phyloP scores from a whole-genome alignment of 1,140 invertebrate genomes.

The Ceratosolen solmsi region DNA sequence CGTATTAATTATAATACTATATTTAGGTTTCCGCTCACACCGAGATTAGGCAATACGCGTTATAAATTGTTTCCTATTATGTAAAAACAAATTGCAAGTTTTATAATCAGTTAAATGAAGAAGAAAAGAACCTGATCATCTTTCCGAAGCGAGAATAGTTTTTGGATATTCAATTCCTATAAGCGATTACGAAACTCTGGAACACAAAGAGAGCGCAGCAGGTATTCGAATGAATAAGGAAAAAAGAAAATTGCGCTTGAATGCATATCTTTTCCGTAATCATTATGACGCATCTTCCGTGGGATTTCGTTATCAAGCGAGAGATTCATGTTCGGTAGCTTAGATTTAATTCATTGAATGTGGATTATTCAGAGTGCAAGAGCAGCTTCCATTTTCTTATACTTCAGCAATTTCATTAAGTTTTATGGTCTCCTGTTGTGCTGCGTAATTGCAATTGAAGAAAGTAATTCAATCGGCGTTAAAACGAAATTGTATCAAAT shows the following conservation, averaged over 20 bases:
- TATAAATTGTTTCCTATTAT: no score
- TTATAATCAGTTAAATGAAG: no score
- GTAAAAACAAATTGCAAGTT: no score
- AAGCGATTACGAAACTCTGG: no score
- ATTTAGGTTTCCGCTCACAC: no score
- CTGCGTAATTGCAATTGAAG: slow-evolving; percentile 24
- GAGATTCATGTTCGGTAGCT: background rate
- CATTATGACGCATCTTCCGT: background rate
- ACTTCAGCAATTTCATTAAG: slow-evolving; percentile 19
- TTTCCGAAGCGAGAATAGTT: no score
- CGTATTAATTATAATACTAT: no score
- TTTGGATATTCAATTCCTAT: no score
- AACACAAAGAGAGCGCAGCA: background rate
- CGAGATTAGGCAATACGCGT: no score
- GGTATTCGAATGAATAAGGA: background rate
- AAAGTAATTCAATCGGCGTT: slow-evolving; percentile 26
- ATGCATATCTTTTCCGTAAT: background rate
- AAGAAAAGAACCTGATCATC: no score
- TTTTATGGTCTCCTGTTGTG: background rate
- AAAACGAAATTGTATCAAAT: slow-evolving; percentile 22
- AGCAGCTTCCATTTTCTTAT: slow-evolving; percentile 3
- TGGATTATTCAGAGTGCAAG: background rate
- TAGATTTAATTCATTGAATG: slow-evolving; percentile 10
- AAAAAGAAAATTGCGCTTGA: background rate
- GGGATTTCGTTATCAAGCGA: background rate